These are phyloP conservation scores for Semnopithecus entellus DNA, from an alignment of 2,113 vertebrate species.

Conservation along the genomic window DNA sequence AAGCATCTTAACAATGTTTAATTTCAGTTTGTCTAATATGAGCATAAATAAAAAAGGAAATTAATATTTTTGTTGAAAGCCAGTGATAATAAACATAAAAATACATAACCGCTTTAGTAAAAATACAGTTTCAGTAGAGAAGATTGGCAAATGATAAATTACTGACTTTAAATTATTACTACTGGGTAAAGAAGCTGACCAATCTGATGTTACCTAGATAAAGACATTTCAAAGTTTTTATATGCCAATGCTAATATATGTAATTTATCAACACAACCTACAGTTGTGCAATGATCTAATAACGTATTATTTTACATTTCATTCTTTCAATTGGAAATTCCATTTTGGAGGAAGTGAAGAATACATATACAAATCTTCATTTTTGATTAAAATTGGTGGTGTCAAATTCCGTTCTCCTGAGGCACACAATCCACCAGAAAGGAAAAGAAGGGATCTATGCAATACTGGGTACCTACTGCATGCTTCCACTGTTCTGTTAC, in stretches of 20 bases:
- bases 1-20: background rate
- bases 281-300: background rate
- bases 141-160: background rate
- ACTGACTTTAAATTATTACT: background rate
- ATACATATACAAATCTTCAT: background rate
- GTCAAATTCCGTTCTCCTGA: background rate
- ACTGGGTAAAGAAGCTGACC: background rate
- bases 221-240: background rate
- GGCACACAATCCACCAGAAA: background rate
- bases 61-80: background rate
- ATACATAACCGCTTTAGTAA: background rate
- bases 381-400: background rate
- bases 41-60: background rate
- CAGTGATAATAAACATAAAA: background rate
- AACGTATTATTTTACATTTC: background rate
- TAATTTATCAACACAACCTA: background rate
- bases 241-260: background rate
- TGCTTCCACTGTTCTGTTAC: background rate
- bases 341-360: background rate
- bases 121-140: background rate
- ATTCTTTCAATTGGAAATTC: background rate
- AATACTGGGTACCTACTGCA: background rate
- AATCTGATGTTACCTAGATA: background rate
- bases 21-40: background rate
- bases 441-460: background rate